Evolutionary conservation across 2,113 vertebrate species (phyloP).

Genomic region (Pseudorasbora parva): DNA sequence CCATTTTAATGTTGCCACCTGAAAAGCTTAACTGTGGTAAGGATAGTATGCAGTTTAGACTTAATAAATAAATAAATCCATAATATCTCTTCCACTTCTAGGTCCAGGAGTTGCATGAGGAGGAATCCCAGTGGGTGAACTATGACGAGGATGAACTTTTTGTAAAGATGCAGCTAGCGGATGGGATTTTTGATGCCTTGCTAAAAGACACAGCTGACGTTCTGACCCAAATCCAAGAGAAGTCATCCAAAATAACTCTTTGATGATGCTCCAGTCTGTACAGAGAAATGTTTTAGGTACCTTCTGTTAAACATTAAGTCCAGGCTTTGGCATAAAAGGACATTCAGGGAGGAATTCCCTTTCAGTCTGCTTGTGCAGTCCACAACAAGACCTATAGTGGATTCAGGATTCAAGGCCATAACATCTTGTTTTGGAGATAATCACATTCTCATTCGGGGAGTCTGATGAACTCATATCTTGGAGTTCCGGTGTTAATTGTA

Average conservation of each 20-base stretch:
- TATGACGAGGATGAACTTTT: constrained; percentile 96
- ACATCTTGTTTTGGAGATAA: not conserved
- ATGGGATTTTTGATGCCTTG: constrained; percentile 93
- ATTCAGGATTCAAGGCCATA: not conserved
- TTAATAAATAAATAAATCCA: not conserved
- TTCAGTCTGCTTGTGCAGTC: not conserved
- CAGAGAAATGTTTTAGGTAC: constrained; percentile 23
- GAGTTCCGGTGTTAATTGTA: not conserved
- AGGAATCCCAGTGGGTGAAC: constrained; percentile 97
- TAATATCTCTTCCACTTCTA: constrained; percentile 59
- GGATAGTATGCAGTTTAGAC: not conserved
- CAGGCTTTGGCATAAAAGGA: constrained; percentile 21
- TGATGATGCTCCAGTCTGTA: constrained; percentile 58
- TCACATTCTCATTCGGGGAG: not conserved
- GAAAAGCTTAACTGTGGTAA: too few species aligned
- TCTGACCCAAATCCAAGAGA: constrained; percentile 86
- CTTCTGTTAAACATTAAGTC: constrained; percentile 63
- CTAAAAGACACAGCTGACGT: constrained; percentile 91
- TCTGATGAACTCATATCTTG: constrained; percentile 4
- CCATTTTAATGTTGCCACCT: not conserved
- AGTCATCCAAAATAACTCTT: constrained; percentile 71
- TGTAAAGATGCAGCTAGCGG: constrained; percentile 97
- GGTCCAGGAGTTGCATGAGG: constrained; percentile 97
- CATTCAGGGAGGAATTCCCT: not conserved
- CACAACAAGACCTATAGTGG: not conserved